phyloP scores from a whole-genome alignment of 23 tunicate species.

The Trididemnum miniatum region DNA sequence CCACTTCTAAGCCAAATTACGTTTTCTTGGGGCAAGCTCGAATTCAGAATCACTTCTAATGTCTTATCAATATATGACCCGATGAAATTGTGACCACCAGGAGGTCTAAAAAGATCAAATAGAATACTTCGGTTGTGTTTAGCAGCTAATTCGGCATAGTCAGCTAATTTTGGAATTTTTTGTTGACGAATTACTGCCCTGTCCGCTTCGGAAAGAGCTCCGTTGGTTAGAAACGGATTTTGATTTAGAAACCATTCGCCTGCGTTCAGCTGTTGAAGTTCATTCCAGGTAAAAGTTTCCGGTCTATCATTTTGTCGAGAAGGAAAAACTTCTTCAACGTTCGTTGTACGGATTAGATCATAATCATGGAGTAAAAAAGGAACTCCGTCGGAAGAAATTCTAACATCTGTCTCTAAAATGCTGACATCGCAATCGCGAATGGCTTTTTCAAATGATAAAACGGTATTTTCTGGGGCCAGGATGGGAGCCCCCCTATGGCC shows the following conservation, averaged over 20 bases:
- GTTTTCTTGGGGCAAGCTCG: constrained; percentile 36
- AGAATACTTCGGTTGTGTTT: constrained; percentile 45
- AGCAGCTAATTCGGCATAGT: constrained; percentile 40
- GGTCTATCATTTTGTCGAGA: constrained; percentile 31
- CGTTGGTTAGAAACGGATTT: constrained; percentile 57
- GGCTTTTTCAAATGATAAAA: constrained; percentile 57
- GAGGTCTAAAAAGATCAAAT: constrained; percentile 69
- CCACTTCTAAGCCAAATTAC: constrained; percentile 45
- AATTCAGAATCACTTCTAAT: constrained; percentile 26
- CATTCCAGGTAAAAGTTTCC: constrained; percentile 62
- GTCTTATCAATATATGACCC: constrained; percentile 18
- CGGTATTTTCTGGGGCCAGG: constrained; percentile 86
- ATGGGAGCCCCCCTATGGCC: constrained; percentile 72
- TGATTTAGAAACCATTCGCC: constrained; percentile 70
- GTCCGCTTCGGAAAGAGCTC: constrained; percentile 17
- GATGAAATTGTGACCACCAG: constrained; percentile 28
- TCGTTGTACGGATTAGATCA: constrained; percentile 51
- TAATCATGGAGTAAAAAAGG: constrained; percentile 87
- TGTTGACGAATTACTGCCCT: constrained; percentile 43
- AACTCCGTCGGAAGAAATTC: constrained; percentile 71
- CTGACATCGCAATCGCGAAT: constrained; percentile 8
- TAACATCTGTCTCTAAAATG: constrained; percentile 68
- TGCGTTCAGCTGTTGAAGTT: constrained; percentile 71
- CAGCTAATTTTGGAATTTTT: constrained; percentile 58
- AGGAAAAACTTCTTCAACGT: constrained; percentile 70